Evolutionary conservation across 2,888 invertebrate genomes (phyloP), one percentile per base, ranked within the genome.

Genomic region (Drosophila algonquin): DNA sequence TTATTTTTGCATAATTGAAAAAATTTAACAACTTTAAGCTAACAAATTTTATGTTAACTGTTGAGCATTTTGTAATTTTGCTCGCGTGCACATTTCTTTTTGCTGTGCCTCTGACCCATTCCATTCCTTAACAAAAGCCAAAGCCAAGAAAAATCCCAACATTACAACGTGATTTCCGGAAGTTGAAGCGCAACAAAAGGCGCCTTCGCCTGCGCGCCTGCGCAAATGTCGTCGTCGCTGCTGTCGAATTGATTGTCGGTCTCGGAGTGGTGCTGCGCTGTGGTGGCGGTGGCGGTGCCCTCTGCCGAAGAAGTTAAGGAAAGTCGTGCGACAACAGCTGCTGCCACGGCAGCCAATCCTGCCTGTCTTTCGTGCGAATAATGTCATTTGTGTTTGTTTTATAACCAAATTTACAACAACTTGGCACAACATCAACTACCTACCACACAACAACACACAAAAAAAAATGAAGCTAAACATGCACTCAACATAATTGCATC

Each of bases 121-220:
- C 68, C 81, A 68, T 61, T 24, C 62, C 58, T 52, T 48, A 57
- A 63, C 55, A 21, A 58, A 50, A 59, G 44, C 63, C 63, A 61
- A 52, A 53, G 32, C 40, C 35, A 40, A 57, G 9, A 63, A 57
- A 69, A 53, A 59, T 63, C 58, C 67, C 76, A 81, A 79, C 83
- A 86, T 77, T 82, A 86, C 75, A 77, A 83, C 87, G 89, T 87
- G 87, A 89, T 88, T 85, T 87, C 87, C 87, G 89, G 89, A 89
- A 87, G 81, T 81, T 80, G 63, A 77, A 78, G 82, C 80, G 71
- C 80, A 85, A 75, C 77, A 67, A 77, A 40, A 82, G 83, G 83
- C 78, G 83, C 80, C 79, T 73, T 3, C 32, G 32, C 3, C 35
- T 35, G 35, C 44, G 56, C 56, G 67, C 67, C 67, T 68, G 62